Conservation (phyloP, 2,888 invertebrate species). For the Entomobrya multifasciata region DNA sequence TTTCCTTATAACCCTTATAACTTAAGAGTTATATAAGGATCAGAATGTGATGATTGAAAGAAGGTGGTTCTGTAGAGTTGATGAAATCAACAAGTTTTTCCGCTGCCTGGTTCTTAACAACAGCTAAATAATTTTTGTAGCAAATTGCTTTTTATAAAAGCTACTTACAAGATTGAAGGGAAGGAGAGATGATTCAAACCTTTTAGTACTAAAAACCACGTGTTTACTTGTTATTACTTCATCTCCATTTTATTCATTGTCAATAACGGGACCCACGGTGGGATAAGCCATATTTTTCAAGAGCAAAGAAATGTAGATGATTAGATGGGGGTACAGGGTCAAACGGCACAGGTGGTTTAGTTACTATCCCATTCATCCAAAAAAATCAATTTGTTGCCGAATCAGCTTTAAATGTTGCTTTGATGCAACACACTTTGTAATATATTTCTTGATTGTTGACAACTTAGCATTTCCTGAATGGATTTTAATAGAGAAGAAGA, state of each 20-base stretch:
- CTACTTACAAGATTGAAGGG: background rate
- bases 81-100: conserved; percentile 35
- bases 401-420: conserved; percentile 13
- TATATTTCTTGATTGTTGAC: no score
- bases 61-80: background rate
- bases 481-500: conserved; percentile 8
- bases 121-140: conserved; percentile 16
- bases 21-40: background rate
- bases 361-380: background rate
- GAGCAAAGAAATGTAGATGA: background rate
- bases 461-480: background rate
- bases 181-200: background rate
- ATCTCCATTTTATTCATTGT: conserved; percentile 20
- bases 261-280: conserved; percentile 19
- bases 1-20: no score
- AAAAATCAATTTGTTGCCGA: conserved; percentile 41
- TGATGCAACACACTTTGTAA: no score
- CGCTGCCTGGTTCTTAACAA: background rate
- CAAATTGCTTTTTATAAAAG: conserved; percentile 37
- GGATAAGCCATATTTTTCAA: conserved; percentile 30
- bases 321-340: conserved; percentile 11
- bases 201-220: conserved; percentile 38
- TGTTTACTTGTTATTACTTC: conserved; percentile 47
- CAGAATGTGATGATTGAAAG: background rate
- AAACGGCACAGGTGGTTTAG: conserved; percentile 9